Conservation (phyloP, 1,140 invertebrate genomes). For the Drosophila arizonae region DNA sequence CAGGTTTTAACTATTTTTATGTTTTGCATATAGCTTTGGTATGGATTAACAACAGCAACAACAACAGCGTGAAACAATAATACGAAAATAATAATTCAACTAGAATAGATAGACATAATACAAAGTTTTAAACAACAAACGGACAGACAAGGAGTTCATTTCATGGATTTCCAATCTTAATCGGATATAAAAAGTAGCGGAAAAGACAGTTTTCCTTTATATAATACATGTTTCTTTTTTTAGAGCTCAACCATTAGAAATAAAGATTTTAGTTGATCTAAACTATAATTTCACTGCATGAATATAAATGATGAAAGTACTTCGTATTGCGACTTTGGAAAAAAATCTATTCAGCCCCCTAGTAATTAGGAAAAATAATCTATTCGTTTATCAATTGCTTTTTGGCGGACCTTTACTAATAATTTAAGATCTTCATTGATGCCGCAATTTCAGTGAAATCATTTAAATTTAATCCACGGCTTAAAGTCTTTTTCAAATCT, state of each 20-base stretch:
- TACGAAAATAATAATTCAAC: neutral
- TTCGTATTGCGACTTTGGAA: no score
- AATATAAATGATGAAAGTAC: no score
- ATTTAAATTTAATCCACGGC: slow-evolving; percentile 7
- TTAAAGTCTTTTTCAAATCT: slow-evolving; percentile 7
- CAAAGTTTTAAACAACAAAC: neutral
- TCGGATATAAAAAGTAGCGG: no score
- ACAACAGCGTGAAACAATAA: slow-evolving; percentile 7
- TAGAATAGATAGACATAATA: neutral
- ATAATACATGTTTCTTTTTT: no score
- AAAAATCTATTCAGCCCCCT: no score
- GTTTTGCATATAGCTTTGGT: slow-evolving; percentile 2
- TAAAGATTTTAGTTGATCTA: no score
- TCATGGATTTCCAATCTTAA: no score
- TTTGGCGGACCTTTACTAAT: neutral
- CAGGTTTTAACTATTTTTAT: slow-evolving; percentile 8
- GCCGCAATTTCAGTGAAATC: slow-evolving; percentile 14
- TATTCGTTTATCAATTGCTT: neutral
- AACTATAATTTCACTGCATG: no score
- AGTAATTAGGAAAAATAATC: neutral
- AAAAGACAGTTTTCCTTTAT: no score
- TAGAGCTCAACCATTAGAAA: no score
- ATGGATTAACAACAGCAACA: slow-evolving; percentile 19
- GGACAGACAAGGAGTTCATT: neutral
- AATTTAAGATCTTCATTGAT: slow-evolving; percentile 3